Conservation (phyloP, 2,888 invertebrate species). For the Cheilosia vulpina region DNA sequence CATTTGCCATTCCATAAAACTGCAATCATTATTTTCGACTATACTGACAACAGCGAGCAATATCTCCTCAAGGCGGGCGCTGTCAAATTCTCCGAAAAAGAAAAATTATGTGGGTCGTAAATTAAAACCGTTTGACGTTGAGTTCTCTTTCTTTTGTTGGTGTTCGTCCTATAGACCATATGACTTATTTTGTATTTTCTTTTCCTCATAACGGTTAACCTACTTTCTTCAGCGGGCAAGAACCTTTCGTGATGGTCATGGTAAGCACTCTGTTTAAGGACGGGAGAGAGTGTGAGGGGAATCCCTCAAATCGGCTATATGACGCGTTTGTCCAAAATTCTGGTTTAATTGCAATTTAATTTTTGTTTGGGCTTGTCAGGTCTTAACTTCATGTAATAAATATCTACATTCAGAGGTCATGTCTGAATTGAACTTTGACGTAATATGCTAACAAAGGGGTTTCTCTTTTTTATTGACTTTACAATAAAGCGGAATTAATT, state of each 20-base stretch:
- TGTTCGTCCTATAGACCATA: slow-evolving; percentile 37
- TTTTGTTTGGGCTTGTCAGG: neutral
- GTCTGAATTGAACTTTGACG: too few relatives aligned
- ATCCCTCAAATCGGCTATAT: neutral
- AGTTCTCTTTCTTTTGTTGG: slow-evolving; percentile 36
- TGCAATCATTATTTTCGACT: neutral
- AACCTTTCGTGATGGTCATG: slow-evolving; percentile 50
- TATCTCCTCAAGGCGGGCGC: slow-evolving; percentile 38
- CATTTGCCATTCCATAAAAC: neutral
- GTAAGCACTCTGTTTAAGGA: neutral
- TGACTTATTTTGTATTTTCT: slow-evolving; percentile 55
- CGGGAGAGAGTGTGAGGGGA: neutral
- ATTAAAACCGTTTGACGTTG: slow-evolving; percentile 55
- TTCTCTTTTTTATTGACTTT: too few relatives aligned
- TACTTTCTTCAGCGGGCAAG: slow-evolving; percentile 62
- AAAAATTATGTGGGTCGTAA: slow-evolving; percentile 60
- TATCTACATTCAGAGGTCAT: too few relatives aligned
- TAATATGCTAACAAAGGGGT: too few relatives aligned
- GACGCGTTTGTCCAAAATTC: slow-evolving; percentile 13
- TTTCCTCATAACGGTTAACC: slow-evolving; percentile 68
- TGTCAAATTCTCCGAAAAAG: slow-evolving; percentile 60
- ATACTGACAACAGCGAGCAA: slow-evolving; percentile 2
- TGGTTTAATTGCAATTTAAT: slow-evolving; percentile 49
- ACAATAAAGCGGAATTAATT: too few relatives aligned
- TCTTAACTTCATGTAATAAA: too few relatives aligned